Conservation (phyloP, 2,888 invertebrate species). For the Polia nebulosa region DNA sequence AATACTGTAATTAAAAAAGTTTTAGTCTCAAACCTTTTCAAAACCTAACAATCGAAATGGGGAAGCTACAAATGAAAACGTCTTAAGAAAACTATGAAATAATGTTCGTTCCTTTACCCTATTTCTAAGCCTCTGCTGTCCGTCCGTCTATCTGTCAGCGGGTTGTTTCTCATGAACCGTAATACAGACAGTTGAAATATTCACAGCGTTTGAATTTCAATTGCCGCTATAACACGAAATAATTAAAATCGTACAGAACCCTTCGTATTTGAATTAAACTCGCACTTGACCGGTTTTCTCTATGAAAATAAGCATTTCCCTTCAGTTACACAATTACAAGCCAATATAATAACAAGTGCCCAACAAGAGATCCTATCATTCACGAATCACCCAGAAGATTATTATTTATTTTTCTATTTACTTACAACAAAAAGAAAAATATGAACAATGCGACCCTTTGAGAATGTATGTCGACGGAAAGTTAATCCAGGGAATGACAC, state of each 20-base stretch:
- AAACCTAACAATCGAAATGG: not conserved
- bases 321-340: conserved; percentile 17
- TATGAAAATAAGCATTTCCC: not conserved
- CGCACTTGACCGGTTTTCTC: not conserved
- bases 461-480: conserved; percentile 70
- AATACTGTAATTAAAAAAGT: too few relatives aligned
- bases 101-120: not conserved
- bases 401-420: conserved; percentile 50
- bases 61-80: not conserved
- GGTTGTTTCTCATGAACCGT: too few relatives aligned
- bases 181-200: too few relatives aligned
- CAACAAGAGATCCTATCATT: conserved; percentile 9
- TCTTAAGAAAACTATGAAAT: not conserved
- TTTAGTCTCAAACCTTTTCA: too few relatives aligned
- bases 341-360: conserved; percentile 7
- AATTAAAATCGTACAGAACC: too few relatives aligned
- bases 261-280: too few relatives aligned
- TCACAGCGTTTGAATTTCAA: too few relatives aligned
- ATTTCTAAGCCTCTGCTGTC: too few relatives aligned
- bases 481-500: conserved; percentile 74
- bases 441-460: conserved; percentile 64
- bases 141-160: too few relatives aligned
- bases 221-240: too few relatives aligned
- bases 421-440: conserved; percentile 54
- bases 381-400: conserved; percentile 32